These are phyloP conservation scores for Odocoileus hemionus DNA, from an alignment of 2,113 vertebrate species.

Conservation along the genomic window DNA sequence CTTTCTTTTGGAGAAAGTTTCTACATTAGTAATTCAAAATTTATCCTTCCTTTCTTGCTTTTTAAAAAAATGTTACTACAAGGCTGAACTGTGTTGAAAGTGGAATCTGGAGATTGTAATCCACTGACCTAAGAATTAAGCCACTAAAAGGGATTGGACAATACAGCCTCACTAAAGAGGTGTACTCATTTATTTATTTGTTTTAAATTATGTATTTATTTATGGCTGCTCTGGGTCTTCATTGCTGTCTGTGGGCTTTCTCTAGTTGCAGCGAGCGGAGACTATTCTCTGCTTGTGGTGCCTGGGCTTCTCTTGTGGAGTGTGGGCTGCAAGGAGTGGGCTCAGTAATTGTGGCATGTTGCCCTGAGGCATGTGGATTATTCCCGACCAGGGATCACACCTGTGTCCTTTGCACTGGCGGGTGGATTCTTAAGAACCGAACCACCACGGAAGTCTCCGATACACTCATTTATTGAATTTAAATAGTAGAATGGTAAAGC, in stretches of 20 bases:
- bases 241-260: background rate
- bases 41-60: background rate
- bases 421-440: background rate
- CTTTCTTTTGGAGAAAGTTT: constrained; percentile 5
- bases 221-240: background rate
- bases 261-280: background rate
- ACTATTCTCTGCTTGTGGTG: background rate
- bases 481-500: background rate
- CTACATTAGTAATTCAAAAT: background rate
- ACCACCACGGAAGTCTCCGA: background rate
- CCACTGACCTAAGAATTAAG: constrained; percentile 31
- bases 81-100: constrained; percentile 9
- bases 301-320: background rate
- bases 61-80: background rate
- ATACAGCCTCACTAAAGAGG: background rate
- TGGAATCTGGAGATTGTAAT: background rate
- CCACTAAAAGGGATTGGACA: background rate
- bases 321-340: background rate
- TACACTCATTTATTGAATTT: background rate
- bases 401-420: background rate
- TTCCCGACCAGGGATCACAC: background rate
- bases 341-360: background rate
- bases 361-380: background rate
- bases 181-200: background rate
- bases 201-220: background rate